Evolutionary conservation across 2,113 vertebrate species (phyloP).

Genomic region (Micromys minutus): DNA sequence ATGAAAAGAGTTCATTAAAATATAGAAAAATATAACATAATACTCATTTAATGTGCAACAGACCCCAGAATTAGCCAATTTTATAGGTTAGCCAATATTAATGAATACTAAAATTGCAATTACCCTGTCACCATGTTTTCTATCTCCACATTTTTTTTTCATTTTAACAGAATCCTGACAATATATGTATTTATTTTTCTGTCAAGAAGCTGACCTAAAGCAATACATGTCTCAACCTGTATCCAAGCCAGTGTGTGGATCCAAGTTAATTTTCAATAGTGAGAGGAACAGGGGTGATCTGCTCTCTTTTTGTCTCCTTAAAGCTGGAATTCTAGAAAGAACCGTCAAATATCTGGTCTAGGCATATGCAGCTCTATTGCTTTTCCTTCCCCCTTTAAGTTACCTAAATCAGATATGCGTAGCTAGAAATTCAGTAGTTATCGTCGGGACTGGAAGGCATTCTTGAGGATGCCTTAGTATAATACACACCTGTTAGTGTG

Average conservation of each 20-base stretch:
- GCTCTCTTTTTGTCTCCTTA: not conserved
- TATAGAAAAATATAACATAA: not conserved
- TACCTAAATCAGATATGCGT: not conserved
- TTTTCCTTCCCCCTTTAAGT: not conserved
- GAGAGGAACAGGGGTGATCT: rapidly evolving
- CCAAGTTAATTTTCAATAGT: not conserved
- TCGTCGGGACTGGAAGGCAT: not conserved
- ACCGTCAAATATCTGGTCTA: no score
- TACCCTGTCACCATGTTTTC: not conserved
- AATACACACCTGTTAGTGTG: not conserved
- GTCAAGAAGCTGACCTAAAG: not conserved
- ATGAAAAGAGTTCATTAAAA: not conserved
- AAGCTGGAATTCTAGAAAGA: not conserved
- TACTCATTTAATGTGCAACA: not conserved
- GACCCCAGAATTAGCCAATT: not conserved
- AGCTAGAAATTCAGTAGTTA: not conserved
- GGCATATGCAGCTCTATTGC: not conserved
- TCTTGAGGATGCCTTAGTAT: not conserved
- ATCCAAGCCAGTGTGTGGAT: not conserved
- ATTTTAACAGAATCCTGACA: not conserved
- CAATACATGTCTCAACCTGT: not conserved
- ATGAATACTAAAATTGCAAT: not conserved
- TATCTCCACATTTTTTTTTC: not conserved
- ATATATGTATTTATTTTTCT: not conserved
- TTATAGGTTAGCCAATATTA: not conserved